Conservation (phyloP, 2,888 invertebrate species). For the Oscheius sp. region DNA sequence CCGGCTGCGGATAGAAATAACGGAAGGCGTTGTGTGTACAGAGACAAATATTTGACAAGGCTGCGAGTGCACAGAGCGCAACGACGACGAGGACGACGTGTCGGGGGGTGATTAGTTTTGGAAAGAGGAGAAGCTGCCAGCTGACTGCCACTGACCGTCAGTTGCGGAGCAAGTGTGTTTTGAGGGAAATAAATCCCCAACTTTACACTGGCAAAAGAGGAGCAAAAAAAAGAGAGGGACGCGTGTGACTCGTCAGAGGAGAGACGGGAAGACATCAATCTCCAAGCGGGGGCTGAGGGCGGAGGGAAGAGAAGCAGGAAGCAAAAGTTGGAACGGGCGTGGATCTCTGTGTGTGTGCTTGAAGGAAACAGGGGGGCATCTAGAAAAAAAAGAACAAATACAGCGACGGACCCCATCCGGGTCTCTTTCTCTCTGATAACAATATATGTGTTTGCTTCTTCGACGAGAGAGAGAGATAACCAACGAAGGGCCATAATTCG, state of each 20-base stretch:
- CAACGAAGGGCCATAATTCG: background rate
- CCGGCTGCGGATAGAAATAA: slow-evolving; percentile 29
- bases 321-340: background rate
- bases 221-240: background rate
- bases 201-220: background rate
- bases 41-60: slow-evolving; percentile 36
- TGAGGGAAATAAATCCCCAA: background rate
- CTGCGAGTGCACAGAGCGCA: slow-evolving; percentile 34
- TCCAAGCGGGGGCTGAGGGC: background rate
- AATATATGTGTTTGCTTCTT: too few relatives aligned
- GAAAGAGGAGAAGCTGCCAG: background rate
- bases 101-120: background rate
- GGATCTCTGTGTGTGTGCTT: too few relatives aligned
- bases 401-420: too few relatives aligned
- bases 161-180: slow-evolving; percentile 4
- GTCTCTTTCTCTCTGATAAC: too few relatives aligned
- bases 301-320: background rate
- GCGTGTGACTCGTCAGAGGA: background rate
- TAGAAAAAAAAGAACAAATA: too few relatives aligned
- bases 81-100: slow-evolving; percentile 8
- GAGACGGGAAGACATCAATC: background rate
- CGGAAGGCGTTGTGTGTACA: slow-evolving; percentile 35
- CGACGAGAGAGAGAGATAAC: background rate
- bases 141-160: background rate
- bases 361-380: too few relatives aligned